Conservation (phyloP, 2,113 vertebrate genomes). For the Rattus rattus region DNA sequence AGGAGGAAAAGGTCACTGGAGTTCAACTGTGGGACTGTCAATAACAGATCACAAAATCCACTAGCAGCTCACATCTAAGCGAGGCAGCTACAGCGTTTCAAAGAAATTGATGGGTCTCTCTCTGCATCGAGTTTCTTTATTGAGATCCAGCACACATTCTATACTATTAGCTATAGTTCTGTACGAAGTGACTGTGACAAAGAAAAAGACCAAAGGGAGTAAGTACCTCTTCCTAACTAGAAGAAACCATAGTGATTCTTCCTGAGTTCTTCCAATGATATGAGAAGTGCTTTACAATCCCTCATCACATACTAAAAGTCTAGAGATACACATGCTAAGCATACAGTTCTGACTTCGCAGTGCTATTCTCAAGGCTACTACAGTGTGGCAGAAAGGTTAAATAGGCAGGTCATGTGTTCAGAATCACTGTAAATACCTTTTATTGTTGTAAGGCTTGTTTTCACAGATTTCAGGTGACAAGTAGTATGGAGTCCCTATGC, state of each 20-base stretch:
- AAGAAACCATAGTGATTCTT: conserved; percentile 2
- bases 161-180: conserved; percentile 12
- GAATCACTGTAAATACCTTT: conserved; percentile 90
- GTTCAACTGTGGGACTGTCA: neutral
- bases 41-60: neutral
- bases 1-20: neutral
- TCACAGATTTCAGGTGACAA: conserved; percentile 99
- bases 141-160: neutral
- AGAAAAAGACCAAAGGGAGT: neutral
- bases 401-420: neutral
- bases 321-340: neutral
- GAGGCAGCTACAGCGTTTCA: neutral
- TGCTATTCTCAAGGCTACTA: conserved; percentile 33
- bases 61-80: neutral
- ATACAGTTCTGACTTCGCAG: neutral
- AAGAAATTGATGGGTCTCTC: neutral
- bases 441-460: conserved; percentile 99
- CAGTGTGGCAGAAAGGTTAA: conserved; percentile 36
- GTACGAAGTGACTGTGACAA: conserved; percentile 15
- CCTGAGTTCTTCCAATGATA: neutral
- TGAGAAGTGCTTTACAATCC: neutral
- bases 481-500: conserved; percentile 98
- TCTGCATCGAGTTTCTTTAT: neutral
- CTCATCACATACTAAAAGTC: neutral
- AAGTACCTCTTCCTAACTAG: neutral